Evolutionary conservation across 1,140 invertebrate genomes (phyloP), one percentile per base, ranked within the genome.

Genomic region (Hormaphis cornu): DNA sequence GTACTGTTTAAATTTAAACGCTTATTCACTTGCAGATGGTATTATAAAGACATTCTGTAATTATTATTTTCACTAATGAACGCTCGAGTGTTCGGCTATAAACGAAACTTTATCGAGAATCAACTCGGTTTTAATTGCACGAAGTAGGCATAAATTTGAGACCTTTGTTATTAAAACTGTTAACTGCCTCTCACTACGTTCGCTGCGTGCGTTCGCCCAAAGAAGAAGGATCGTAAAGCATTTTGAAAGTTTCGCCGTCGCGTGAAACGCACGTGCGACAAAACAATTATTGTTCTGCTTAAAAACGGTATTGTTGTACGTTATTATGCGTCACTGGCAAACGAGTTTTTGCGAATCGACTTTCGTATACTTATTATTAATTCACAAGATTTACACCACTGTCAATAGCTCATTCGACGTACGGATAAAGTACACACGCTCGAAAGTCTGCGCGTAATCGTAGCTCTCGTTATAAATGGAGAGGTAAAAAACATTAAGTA

Each of bases 81-180:
- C 61, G 44, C n/a, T n/a, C 61, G 10, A 35, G 26, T 48, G 28
- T 48, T 66, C 35, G 35, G 28, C 35, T 35, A 35, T 48, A 30
- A 66, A 46, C 28, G 61, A 33, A 66, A 66, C 18, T 50, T 66
- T 50, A 66, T 66, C 22, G 59, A 63, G 40, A 63, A 63, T 48
- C 61, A 22, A 66, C 61, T 48, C n/a, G 20, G 61, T 48, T 66
- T 66, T 66, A 66, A 66, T 66, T 66, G 61, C 44, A 9, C 9
- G 28, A 30, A 46, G 18, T 46, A n/a, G n/a, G n/a, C n/a, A 48
- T 48, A 48, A 50, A 16, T 20, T 33, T 14, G 30, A 50, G 28
- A 48, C 26, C 61, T 66, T 66, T 48, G 61, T 66, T 48, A 66
- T 66, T 48, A 46, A 63, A 63, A 63, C 59, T 5, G 24, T 33